Evolutionary conservation across 2,888 invertebrate species (phyloP), one percentile per base, ranked within the genome.

Genomic region (Trilocha varians): DNA sequence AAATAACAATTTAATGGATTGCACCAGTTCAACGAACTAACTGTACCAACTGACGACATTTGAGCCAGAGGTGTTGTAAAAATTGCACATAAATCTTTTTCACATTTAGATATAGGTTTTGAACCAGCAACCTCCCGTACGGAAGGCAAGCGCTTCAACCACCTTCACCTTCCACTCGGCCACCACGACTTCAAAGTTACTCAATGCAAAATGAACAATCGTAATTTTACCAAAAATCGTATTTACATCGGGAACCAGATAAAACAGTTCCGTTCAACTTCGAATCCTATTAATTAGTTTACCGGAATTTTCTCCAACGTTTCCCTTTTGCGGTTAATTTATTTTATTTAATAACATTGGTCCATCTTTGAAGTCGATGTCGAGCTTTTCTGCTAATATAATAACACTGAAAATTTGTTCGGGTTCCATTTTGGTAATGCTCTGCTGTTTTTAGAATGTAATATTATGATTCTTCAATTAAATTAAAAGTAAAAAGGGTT

Each of bases 291-390:
- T 47, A 47, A 47, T 47, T 41, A 44, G 42, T 38, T 34, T 18
- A 34, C 25, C 34, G 16, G 33, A 41, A 46, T 43, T 45, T 49
- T 34, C 48, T 40, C 38, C n/a, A 18, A 39, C 17, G 37, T 44
- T 47, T 50, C 39, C 44, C 41, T 52, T 53, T 48, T 42, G 44
- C 51, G 47, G 35, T 35, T 32, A 51, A 52, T 46, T 49, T 49
- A 45, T 51, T 48, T 53, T 55, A 62, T 52, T 55, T 53, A 54
- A 53, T 55, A 57, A 58, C 46, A 50, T 42, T 42, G 42, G 41
- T 34, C 38, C 17, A 38, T 39, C 49, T 55, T 47, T 50, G 40
- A 43, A 48, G 47, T 39, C 39, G 42, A 41, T 38, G n/a, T n/a
- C n/a, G n/a, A 46, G 48, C 44, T 52, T 52, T 36, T 43, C 41